Conservation (phyloP, 2,797 vertebrate genomes). For the Trachurus trachurus region DNA sequence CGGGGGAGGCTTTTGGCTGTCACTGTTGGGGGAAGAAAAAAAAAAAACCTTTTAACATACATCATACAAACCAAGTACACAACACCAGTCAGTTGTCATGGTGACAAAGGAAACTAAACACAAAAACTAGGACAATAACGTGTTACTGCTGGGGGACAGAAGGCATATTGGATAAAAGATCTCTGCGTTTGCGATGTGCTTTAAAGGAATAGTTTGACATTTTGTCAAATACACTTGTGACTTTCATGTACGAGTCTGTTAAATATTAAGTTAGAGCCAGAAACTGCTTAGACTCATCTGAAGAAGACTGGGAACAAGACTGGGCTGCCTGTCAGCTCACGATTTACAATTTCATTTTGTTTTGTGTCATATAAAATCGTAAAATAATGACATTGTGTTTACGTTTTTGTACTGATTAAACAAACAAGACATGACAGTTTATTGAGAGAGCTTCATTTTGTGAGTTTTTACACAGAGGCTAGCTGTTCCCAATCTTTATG, state of each 20-base stretch:
- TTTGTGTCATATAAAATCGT: not conserved
- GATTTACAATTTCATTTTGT: not conserved
- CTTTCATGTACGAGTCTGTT: not conserved
- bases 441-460: not conserved
- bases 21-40: conserved; percentile 6
- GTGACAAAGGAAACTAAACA: conserved; percentile 63
- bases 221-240: not conserved
- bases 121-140: conserved; percentile 46
- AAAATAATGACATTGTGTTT: not conserved
- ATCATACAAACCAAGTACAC: conserved; percentile 41
- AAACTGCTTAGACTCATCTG: not conserved
- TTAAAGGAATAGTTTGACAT: conserved; percentile 8
- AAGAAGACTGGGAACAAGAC: not conserved
- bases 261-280: not conserved
- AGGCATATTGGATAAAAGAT: not conserved
- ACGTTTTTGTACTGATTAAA: not conserved
- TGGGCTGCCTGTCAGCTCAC: not conserved
- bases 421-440: not conserved
- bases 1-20: conserved; percentile 59
- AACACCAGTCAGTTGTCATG: conserved; percentile 62
- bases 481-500: not conserved
- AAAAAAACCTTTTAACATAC: conserved; percentile 28
- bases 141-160: not conserved
- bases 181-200: not conserved
- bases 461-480: not conserved